These are phyloP conservation scores for Orchestes rusci DNA, from an alignment of 2,888 invertebrate species.

Conservation along the genomic window DNA sequence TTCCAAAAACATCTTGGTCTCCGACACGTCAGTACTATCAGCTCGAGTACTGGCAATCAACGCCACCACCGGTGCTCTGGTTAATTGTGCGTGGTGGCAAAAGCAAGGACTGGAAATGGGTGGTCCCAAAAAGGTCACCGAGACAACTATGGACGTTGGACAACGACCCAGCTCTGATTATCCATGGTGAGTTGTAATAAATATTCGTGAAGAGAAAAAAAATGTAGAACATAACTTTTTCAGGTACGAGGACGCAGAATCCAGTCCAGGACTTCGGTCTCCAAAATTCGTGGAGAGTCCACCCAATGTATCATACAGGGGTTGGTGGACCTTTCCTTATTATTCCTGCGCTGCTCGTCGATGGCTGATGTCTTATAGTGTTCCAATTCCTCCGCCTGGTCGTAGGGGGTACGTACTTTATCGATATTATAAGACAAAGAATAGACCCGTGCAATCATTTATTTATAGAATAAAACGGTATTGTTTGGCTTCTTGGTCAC, in stretches of 20 bases:
- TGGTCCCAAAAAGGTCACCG: slow-evolving; percentile 43
- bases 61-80: slow-evolving; percentile 52
- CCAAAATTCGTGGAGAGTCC: slow-evolving; percentile 62
- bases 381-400: slow-evolving; percentile 53
- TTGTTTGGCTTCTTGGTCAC: too few species aligned
- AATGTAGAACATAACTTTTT: slow-evolving; percentile 2
- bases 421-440: not conserved
- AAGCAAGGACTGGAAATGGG: slow-evolving; percentile 52
- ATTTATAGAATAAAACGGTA: too few species aligned
- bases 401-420: slow-evolving; percentile 44
- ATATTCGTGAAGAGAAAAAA: not conserved
- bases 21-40: slow-evolving; percentile 52
- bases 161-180: slow-evolving; percentile 60
- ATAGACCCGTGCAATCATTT: not conserved
- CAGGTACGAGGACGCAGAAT: slow-evolving; percentile 59
- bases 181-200: slow-evolving; percentile 53
- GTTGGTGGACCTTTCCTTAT: slow-evolving; percentile 88
- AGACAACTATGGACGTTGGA: slow-evolving; percentile 47
- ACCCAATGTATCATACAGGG: slow-evolving; percentile 56
- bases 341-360: slow-evolving; percentile 71
- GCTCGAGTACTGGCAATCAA: slow-evolving; percentile 57
- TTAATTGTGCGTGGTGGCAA: slow-evolving; percentile 55
- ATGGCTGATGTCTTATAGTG: slow-evolving; percentile 83
- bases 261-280: slow-evolving; percentile 55
- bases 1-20: slow-evolving; percentile 61